Evolutionary conservation across 2,797 vertebrate species (phyloP), one percentile per base, ranked within the genome.

Genomic region (Cynopterus sphinx): DNA sequence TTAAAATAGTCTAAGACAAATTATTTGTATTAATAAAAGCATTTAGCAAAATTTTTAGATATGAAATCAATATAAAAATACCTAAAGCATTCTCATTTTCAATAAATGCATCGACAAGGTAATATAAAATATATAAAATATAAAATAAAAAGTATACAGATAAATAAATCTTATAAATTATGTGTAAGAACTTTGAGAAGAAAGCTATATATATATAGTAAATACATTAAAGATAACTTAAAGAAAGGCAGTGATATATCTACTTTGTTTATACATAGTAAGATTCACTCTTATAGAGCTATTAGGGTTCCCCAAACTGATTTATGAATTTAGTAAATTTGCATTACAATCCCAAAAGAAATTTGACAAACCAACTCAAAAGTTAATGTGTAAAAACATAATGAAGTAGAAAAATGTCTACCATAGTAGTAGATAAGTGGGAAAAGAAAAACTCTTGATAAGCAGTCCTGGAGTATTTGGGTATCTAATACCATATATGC

Each of bases 311-410:
- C 36, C 3, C 7, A 86, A 82, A 41, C 31, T 67, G 21, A 63
- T 59, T 49, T 68, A 81, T 15, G 22, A 81, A 75, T 92, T 85
- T 73, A 41, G 57, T 92, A 84, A 95, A 71, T 94, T 68, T 84
- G 6, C 22, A 57, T 87, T 83, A 59, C 82, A 94, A 89, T 92
- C 65, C 22, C 63, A 95, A 53, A 7, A 86, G 19, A 26, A 94
- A 68, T 79, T 73, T 88, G 33, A 43, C 63, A 87, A 85, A 94
- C 26, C 39, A 28, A 78, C 15, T 79, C 28, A 59, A 68, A 95
- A 87, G n/a, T 85, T 90, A 87, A 90, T 68, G 11, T 94, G 39
- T 63, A 68, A 90, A 87, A 95, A 13, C 7, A 86, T 71, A 12
- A 65, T 96, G 33, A 92, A 94, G 57, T 28, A 87, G 71, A 65